Conservation (phyloP, 2,888 invertebrate genomes). For the Lathronympha strigana region DNA sequence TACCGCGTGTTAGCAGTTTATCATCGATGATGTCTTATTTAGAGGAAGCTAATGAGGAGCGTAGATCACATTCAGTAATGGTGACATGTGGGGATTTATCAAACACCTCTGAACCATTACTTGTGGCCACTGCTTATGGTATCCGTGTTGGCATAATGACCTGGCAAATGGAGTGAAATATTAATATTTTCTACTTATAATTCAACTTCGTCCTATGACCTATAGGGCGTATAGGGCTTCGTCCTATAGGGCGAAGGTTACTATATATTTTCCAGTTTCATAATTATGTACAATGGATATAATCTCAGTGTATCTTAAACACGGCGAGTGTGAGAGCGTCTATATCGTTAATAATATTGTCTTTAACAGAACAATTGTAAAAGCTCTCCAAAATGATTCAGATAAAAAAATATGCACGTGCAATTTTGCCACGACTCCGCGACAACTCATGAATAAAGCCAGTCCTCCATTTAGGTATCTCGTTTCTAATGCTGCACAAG, state of each 20-base stretch:
- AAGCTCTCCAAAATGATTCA: not conserved
- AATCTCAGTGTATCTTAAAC: conserved; percentile 5
- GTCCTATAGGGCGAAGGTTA: conserved; percentile 37
- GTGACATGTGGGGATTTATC: conserved; percentile 77
- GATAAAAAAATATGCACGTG: conserved; percentile 5
- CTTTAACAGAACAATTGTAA: not conserved
- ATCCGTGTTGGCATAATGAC: conserved; percentile 80
- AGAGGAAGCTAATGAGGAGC: conserved; percentile 77
- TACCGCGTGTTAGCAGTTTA: conserved; percentile 68
- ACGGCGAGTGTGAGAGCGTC: not conserved
- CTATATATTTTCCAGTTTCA: conserved; percentile 36
- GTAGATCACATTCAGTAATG: conserved; percentile 81
- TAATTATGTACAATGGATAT: conserved; percentile 5
- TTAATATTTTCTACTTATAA: conserved; percentile 42
- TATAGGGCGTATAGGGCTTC: no score
- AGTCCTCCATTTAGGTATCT: conserved; percentile 55
- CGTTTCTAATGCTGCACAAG: not conserved
- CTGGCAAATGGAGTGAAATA: conserved; percentile 71
- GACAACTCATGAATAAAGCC: conserved; percentile 62
- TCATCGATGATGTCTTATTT: conserved; percentile 80
- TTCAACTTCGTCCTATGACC: conserved; percentile 29
- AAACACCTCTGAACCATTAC: conserved; percentile 79
- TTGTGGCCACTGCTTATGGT: conserved; percentile 74
- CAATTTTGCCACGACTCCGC: conserved; percentile 43
- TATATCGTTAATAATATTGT: conserved; percentile 5